A percentile compares a stretch with the other conserved stretches of the same genome.
Evolutionary conservation across 2,888 invertebrate species (phyloP).

Genomic region (Rapana venosa): DNA sequence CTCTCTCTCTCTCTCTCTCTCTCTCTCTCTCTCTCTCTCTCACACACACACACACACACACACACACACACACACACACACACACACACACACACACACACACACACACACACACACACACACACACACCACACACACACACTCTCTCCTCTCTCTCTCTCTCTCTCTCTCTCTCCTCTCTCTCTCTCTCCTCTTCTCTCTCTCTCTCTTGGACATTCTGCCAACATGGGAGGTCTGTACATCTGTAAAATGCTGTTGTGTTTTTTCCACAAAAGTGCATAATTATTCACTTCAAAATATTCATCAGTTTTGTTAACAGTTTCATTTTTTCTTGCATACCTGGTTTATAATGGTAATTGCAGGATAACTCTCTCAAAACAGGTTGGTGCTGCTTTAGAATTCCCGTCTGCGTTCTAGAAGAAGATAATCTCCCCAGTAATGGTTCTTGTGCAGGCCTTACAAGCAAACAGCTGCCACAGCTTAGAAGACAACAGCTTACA

Average conservation of each 20-base stretch:
- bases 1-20: not conserved
- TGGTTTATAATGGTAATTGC: not conserved
- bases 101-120: too few species aligned
- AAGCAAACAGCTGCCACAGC: too few species aligned
- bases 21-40: not conserved
- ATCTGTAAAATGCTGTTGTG: not conserved
- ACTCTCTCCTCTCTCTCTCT: not conserved
- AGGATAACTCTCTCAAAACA: not conserved
- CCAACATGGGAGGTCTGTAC: not conserved
- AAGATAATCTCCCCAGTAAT: too few species aligned
- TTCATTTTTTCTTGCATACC: not conserved
- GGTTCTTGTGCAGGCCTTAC: too few species aligned
- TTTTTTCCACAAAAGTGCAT: too few species aligned
- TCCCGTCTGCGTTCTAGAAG: too few species aligned
- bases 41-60: not conserved
- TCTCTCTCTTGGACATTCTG: not conserved
- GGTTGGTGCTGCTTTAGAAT: too few species aligned
- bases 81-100: not conserved
- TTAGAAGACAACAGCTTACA: too few species aligned
- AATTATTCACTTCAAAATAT: not conserved
- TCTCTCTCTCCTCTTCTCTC: too few species aligned
- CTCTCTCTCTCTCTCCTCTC: not conserved
- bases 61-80: not conserved
- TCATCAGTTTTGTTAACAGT: not conserved
- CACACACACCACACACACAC: too few species aligned